Evolutionary conservation across 2,113 vertebrate genomes (phyloP).

Genomic region (Amblyopsis rosae): DNA sequence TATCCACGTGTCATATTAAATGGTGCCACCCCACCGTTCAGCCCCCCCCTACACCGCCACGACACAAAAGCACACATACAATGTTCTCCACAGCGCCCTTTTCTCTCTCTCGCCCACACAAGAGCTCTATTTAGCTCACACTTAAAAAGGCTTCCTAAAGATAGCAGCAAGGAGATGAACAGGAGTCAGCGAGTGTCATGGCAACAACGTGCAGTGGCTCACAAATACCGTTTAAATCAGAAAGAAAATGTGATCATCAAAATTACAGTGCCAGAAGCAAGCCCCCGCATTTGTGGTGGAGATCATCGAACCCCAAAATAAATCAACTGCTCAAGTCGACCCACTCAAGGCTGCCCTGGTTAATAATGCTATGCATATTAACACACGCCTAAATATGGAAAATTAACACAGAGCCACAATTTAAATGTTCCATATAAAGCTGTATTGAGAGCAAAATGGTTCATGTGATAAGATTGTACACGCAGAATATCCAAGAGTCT

Average conservation of each 20-base stretch:
- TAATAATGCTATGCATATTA: neutral
- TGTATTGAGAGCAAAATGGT: neutral
- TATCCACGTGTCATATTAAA: constrained; percentile 40
- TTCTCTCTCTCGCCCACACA: constrained; percentile 72
- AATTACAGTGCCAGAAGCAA: neutral
- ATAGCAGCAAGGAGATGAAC: constrained; percentile 74
- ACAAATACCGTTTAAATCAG: constrained; percentile 64
- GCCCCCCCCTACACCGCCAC: constrained; percentile 45
- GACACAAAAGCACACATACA: constrained; percentile 52
- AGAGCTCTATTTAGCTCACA: constrained; percentile 72
- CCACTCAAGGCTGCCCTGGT: neutral
- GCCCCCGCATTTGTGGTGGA: neutral
- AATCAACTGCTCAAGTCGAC: neutral
- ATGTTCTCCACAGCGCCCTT: constrained; percentile 58
- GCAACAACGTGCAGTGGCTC: constrained; percentile 65
- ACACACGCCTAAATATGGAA: constrained; percentile 24
- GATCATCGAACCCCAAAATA: neutral
- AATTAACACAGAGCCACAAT: constrained; percentile 30
- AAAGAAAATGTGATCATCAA: constrained; percentile 48
- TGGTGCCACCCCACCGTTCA: neutral
- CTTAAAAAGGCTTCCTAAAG: constrained; percentile 76
- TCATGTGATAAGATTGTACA: neutral
- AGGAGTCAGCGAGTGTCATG: constrained; percentile 72
- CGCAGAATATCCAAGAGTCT: no score
- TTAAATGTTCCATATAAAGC: constrained; percentile 26